Conservation (phyloP, 2,797 vertebrate genomes). For the Danio aesculapii region DNA sequence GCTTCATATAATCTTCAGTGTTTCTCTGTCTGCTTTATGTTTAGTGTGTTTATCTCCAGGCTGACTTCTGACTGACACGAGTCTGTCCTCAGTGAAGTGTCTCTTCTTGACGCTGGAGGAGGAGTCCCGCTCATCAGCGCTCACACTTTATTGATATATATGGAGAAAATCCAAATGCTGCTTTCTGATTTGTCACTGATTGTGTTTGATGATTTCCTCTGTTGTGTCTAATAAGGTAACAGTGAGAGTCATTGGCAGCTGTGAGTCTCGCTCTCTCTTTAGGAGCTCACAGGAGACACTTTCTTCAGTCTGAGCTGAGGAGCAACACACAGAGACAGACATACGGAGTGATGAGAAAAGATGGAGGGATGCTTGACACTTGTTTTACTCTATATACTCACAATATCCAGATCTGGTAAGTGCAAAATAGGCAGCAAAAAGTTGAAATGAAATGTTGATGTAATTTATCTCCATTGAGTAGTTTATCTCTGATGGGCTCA, state of each 20-base stretch:
- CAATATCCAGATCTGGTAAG: no score
- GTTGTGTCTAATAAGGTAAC: constrained; percentile 44
- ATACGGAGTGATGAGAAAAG: background rate
- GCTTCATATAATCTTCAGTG: background rate
- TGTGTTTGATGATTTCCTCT: constrained; percentile 37
- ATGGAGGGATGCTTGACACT: constrained; percentile 7
- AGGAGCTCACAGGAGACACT: background rate
- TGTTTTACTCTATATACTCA: background rate
- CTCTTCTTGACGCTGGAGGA: background rate
- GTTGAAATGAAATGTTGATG: no score
- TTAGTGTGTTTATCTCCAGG: background rate
- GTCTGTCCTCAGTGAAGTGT: background rate
- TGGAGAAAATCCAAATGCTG: background rate
- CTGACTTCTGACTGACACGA: background rate
- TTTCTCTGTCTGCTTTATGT: background rate
- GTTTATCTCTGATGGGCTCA: no score
- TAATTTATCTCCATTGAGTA: no score
- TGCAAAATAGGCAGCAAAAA: no score
- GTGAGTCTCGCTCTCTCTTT: background rate
- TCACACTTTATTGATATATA: constrained; percentile 23
- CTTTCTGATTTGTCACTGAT: constrained; percentile 21
- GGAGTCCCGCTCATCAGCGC: background rate
- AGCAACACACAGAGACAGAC: background rate
- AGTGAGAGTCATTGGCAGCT: constrained; percentile 37
- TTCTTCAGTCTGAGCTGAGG: constrained; percentile 18